phyloP scores from a whole-genome alignment of 2,113 vertebrate species.

The Gymnogyps californianus region DNA sequence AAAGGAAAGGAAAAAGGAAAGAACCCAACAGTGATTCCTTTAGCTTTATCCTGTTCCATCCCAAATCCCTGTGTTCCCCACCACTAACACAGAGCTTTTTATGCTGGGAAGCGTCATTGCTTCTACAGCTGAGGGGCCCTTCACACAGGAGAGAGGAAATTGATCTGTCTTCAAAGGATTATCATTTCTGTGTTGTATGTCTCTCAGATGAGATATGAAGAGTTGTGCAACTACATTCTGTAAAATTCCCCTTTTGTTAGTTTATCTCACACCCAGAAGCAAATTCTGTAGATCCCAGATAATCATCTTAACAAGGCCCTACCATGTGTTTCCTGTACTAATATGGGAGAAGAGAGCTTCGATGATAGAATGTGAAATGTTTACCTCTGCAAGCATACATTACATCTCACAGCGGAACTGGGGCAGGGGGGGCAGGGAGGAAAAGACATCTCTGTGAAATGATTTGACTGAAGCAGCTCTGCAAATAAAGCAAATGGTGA shows the following conservation, averaged over 20 bases:
- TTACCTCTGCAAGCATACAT: conserved; percentile 39
- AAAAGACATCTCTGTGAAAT: conserved; percentile 21
- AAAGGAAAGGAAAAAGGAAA: rapidly evolving
- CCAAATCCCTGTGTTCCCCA: neutral
- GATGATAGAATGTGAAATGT: conserved; percentile 22
- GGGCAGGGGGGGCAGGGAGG: neutral
- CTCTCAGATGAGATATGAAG: neutral
- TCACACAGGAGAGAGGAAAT: neutral
- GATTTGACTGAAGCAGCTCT: conserved; percentile 39
- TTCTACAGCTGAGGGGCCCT: neutral
- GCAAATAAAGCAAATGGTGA: conserved; percentile 54
- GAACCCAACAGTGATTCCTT: neutral
- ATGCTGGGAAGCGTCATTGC: neutral
- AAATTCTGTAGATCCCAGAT: conserved; percentile 25
- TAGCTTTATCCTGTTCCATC: neutral
- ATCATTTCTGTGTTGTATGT: neutral
- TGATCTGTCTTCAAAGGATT: neutral
- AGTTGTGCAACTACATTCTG: neutral
- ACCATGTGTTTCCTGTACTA: neutral
- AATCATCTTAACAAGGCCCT: conserved; percentile 31
- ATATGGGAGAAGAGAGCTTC: neutral
- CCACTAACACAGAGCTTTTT: neutral
- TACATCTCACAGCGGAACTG: neutral
- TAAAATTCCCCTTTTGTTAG: conserved; percentile 21
- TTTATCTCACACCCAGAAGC: conserved; percentile 20